These are phyloP conservation scores for Acanthopleura granulata DNA, from an alignment of 2,888 invertebrate genomes.

Conservation along the genomic window DNA sequence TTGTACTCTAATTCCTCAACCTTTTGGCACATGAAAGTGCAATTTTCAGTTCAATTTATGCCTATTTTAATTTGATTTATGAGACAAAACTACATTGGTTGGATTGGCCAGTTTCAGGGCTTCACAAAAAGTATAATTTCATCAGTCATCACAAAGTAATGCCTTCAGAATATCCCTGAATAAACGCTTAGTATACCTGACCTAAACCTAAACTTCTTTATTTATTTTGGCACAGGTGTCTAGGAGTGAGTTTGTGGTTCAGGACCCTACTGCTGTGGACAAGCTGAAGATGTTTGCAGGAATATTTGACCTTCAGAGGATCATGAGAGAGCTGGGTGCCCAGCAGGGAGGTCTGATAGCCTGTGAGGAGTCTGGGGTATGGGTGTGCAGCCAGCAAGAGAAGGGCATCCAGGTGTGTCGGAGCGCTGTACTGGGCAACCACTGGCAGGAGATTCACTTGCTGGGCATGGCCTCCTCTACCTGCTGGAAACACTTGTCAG, in stretches of 20 bases:
- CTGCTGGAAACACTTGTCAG: conserved; percentile 56
- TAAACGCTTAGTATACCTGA: too few species aligned
- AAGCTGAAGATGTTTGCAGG: conserved; percentile 50
- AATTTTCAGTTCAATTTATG: too few species aligned
- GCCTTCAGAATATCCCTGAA: too few species aligned
- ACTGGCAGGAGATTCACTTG: conserved; percentile 54
- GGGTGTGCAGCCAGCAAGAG: conserved; percentile 58
- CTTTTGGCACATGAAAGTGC: too few species aligned
- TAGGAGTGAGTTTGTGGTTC: conserved; percentile 56
- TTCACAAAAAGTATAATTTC: too few species aligned
- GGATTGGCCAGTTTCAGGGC: too few species aligned
- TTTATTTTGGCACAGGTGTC: conserved; percentile 48
- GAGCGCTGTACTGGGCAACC: conserved; percentile 60
- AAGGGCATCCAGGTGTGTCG: conserved; percentile 57
- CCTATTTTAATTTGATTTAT: too few species aligned
- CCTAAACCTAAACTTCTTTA: too few species aligned
- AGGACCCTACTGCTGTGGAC: conserved; percentile 54
- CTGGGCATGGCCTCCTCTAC: conserved; percentile 52
- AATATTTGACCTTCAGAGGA: conserved; percentile 55
- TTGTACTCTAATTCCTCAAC: too few species aligned
- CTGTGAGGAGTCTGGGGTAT: conserved; percentile 52
- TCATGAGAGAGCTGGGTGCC: conserved; percentile 46
- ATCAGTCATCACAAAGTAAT: too few species aligned
- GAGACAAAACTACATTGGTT: too few species aligned
- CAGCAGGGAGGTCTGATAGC: conserved; percentile 52